Base-by-base conservation (phyloP, 2,888 invertebrate species). In the Brachyptera putata region DNA sequence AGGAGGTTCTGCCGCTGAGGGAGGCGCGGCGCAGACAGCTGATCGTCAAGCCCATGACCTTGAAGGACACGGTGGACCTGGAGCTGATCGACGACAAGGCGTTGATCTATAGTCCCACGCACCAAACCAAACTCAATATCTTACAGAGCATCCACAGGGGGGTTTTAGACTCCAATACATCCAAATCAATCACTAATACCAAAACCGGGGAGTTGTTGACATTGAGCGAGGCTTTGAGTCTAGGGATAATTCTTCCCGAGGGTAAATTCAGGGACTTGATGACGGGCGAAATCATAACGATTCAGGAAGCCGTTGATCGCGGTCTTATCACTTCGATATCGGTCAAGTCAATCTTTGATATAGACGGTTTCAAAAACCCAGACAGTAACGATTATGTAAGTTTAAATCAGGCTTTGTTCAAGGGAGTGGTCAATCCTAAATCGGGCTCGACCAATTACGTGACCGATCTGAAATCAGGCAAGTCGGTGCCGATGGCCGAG, bases 41-140 rank as follows among this genome's bases (percentile, higher is more conserved):
- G 53, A 90, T 96, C 68, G 82, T 87, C 56, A 93, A 92, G 76
- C 95, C 96, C 0, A 84, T 93, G 80, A 93, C 95, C n/a, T 79
- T 98, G 30, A 91, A 94, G 76, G 95, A 95, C 71, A 75, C 77
- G 60, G 82, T 89, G 63, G 91, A 92, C 74, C 81, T 84, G 69
- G 86, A 87, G 72, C 78, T 92, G 66, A 81, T 95, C 70, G 91
- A 91, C 68, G 84, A 84, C 56, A 75, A 77, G n/a, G 87, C 87
- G 64, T 84, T 83, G 71, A 87, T 96, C 66, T 80, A 85, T 56
- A 94, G 95, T 68, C 89, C 92, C 0, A 83, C 89, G 62, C 89
- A 89, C 68, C 84, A 86, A 67, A 79, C 82, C 3, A 85, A 85
- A 69, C 76, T 93, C 39, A 87, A 86, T 63, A 84, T 97, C 65